phyloP scores from a whole-genome alignment of 37 sponge, comb jelly and placozoan species.

The Amphimedon queenslandica region DNA sequence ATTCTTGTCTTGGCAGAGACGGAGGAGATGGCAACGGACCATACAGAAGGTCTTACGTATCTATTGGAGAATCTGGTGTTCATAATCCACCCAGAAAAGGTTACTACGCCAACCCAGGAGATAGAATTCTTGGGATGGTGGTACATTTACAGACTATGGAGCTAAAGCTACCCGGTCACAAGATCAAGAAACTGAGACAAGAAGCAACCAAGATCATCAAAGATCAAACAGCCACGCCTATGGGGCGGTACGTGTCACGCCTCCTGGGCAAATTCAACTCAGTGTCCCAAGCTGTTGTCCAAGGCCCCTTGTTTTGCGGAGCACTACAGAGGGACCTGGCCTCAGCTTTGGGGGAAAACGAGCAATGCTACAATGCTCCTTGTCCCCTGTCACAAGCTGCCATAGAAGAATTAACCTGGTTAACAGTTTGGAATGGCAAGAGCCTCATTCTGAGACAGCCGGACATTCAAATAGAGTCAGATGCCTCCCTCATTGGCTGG shows the following conservation, averaged over 20 bases:
- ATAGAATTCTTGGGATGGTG: slow-evolving; percentile 21
- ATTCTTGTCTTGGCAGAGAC: too few species aligned
- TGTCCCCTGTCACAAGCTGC: too few species aligned
- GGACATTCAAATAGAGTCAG: too few species aligned
- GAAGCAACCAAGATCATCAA: neutral
- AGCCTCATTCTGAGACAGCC: too few species aligned
- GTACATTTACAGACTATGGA: neutral
- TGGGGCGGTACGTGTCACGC: neutral
- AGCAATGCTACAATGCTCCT: neutral
- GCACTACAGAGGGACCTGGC: slow-evolving; percentile 8
- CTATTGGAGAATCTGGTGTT: slow-evolving; percentile 8
- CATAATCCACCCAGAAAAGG: slow-evolving; percentile 7
- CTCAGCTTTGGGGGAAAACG: neutral
- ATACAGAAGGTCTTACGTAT: neutral
- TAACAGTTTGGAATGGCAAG: neutral
- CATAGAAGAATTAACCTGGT: slow-evolving; percentile 23
- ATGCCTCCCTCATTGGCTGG: too few species aligned
- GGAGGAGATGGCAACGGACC: neutral
- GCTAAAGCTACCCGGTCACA: neutral
- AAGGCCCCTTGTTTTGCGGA: slow-evolving; percentile 33
- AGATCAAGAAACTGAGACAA: neutral
- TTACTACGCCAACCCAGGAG: neutral
- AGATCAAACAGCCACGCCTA: neutral
- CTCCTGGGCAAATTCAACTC: neutral
- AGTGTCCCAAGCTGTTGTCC: slow-evolving; percentile 5